Conservation (phyloP, 2,113 vertebrate genomes). For the Piprites chloris region DNA sequence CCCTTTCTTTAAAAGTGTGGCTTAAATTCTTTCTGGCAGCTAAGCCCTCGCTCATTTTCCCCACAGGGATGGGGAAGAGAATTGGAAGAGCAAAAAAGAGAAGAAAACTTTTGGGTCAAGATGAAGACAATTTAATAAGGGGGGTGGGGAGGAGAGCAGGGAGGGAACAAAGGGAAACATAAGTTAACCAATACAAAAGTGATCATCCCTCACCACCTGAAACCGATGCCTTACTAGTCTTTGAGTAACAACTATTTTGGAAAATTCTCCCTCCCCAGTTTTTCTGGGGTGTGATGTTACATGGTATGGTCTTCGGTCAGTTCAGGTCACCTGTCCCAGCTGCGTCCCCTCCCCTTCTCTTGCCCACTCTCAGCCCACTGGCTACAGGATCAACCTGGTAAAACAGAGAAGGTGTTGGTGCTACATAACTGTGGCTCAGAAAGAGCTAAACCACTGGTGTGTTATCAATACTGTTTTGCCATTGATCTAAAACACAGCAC, state of each 20-base stretch:
- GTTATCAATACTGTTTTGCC: background rate
- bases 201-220: background rate
- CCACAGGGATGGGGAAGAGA: background rate
- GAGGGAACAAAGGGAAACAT: background rate
- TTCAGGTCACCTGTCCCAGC: background rate
- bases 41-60: background rate
- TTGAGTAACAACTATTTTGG: background rate
- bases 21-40: background rate
- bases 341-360: fast-evolving
- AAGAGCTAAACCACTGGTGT: background rate
- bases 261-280: background rate
- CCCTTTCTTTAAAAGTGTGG: background rate
- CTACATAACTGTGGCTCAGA: background rate
- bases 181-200: background rate
- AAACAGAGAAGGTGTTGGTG: background rate
- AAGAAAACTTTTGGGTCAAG: background rate
- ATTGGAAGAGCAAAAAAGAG: background rate
- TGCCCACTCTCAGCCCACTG: background rate
- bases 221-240: fast-evolving
- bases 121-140: background rate
- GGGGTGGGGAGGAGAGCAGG: fast-evolving
- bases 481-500: background rate
- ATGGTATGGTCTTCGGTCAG: background rate
- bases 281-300: background rate
- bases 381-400: too few relatives aligned